Evolutionary conservation across 2,888 invertebrate species (phyloP).

Genomic region (Troglohyphantes excavatus): DNA sequence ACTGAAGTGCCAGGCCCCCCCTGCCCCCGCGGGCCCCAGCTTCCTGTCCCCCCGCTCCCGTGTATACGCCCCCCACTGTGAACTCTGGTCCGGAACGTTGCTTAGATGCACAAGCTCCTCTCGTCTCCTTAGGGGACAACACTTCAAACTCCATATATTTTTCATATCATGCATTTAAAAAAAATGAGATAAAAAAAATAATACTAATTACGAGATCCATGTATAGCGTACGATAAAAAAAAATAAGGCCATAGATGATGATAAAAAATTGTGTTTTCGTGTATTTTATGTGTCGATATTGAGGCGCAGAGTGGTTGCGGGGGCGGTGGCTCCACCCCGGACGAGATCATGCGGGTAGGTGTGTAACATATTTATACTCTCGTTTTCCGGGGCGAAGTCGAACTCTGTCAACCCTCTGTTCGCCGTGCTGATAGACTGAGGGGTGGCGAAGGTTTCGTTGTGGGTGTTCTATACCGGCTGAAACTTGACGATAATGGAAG

Average conservation of each 20-base stretch:
- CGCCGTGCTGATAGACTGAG: constrained; percentile 18
- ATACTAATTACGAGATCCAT: constrained; percentile 44
- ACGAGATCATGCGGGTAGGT: constrained; percentile 77
- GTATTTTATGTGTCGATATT: constrained; percentile 58
- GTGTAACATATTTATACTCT: constrained; percentile 76
- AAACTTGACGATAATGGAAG: no score
- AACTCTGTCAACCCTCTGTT: constrained; percentile 8
- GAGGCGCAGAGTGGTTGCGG: constrained; percentile 33
- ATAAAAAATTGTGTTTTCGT: constrained; percentile 67
- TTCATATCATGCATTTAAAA: constrained; percentile 79
- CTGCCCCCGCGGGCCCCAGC: constrained; percentile 22
- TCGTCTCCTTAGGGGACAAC: constrained; percentile 44
- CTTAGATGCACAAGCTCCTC: constrained; percentile 67
- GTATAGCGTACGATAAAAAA: constrained; percentile 72
- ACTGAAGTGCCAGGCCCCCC: constrained; percentile 78
- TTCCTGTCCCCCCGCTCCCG: constrained; percentile 21
- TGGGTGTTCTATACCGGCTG: no score
- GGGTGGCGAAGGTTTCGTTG: no score
- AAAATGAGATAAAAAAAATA: constrained; percentile 55
- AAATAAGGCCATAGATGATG: constrained; percentile 59
- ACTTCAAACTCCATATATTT: constrained; percentile 78
- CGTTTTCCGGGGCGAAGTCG: constrained; percentile 53
- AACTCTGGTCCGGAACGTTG: constrained; percentile 77
- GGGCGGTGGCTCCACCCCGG: constrained; percentile 6
- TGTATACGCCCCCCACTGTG: constrained; percentile 41